phyloP scores from a whole-genome alignment of 2,888 invertebrate species.

The Acrobeloides nanus region DNA sequence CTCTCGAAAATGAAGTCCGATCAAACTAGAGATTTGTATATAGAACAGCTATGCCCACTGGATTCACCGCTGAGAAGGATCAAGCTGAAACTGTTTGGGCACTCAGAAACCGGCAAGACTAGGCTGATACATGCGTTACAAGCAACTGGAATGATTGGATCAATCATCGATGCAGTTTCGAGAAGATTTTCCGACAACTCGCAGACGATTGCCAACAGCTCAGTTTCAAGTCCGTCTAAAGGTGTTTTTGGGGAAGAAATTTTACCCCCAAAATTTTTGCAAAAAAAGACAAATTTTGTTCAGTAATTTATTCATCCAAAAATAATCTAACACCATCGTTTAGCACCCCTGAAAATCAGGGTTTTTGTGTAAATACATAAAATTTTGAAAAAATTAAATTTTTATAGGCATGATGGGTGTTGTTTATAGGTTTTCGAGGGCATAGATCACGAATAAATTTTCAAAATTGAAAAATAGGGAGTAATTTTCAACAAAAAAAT shows the following conservation, averaged over 20 bases:
- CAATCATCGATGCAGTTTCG: slow-evolving; percentile 45
- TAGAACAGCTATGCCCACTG: slow-evolving; percentile 61
- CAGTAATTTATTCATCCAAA: too few relatives aligned
- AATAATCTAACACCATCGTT: slow-evolving; percentile 9
- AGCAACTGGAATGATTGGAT: slow-evolving; percentile 46
- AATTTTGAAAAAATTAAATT: too few relatives aligned
- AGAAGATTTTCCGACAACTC: slow-evolving; percentile 44
- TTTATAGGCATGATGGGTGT: too few relatives aligned
- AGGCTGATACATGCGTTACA: slow-evolving; percentile 65
- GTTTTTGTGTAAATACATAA: too few relatives aligned
- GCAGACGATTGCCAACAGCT: slow-evolving; percentile 5
- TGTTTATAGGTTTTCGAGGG: too few relatives aligned
- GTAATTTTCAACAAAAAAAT: too few relatives aligned
- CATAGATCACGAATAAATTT: too few relatives aligned
- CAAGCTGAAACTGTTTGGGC: slow-evolving; percentile 67
- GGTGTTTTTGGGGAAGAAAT: not conserved
- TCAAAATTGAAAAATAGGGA: too few relatives aligned
- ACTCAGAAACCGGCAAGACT: slow-evolving; percentile 69
- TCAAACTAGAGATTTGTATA: slow-evolving; percentile 59
- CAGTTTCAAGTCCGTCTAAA: slow-evolving; percentile 13
- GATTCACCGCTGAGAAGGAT: slow-evolving; percentile 58
- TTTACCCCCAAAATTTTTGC: not conserved
- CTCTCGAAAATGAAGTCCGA: slow-evolving; percentile 63
- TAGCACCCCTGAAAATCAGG: too few relatives aligned
- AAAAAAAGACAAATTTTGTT: not conserved